phyloP scores from a whole-genome alignment of 2,888 invertebrate genomes.

The Slavum lentiscoides region DNA sequence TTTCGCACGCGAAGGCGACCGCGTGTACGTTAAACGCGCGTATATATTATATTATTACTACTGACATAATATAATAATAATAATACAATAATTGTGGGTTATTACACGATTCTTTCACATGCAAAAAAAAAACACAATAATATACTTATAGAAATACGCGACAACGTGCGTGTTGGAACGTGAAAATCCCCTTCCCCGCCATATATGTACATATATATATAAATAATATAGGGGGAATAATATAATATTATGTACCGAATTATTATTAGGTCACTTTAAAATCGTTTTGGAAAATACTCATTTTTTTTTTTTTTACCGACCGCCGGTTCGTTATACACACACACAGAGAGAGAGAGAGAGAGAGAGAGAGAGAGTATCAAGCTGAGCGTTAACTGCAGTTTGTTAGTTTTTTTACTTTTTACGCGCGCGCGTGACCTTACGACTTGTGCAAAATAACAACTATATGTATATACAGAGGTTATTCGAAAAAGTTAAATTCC shows the following conservation, averaged over 20 bases:
- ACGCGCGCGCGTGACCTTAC: too few relatives aligned
- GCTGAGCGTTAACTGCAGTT: too few relatives aligned
- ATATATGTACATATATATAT: neutral
- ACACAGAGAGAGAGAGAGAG: too few relatives aligned
- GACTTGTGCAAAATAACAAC: too few relatives aligned
- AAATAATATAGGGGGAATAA: neutral
- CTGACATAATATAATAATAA: neutral
- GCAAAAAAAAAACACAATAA: constrained; percentile 4
- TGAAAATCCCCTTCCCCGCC: neutral
- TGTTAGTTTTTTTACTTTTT: too few relatives aligned
- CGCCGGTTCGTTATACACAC: too few relatives aligned
- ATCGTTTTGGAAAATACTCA: neutral
- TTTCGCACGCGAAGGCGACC: neutral
- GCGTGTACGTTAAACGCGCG: too few relatives aligned
- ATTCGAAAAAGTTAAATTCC: too few relatives aligned
- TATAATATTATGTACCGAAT: neutral
- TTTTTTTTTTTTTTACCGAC: too few relatives aligned
- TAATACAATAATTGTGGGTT: neutral
- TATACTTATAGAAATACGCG: neutral
- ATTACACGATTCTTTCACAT: constrained; percentile 34
- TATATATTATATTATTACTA: too few relatives aligned
- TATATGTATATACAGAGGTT: too few relatives aligned
- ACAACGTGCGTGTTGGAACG: neutral
- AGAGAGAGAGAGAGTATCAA: too few relatives aligned
- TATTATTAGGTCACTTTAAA: constrained; percentile 24